Evolutionary conservation across 2,888 invertebrate genomes (phyloP).

Genomic region (Temnothorax ravouxi): DNA sequence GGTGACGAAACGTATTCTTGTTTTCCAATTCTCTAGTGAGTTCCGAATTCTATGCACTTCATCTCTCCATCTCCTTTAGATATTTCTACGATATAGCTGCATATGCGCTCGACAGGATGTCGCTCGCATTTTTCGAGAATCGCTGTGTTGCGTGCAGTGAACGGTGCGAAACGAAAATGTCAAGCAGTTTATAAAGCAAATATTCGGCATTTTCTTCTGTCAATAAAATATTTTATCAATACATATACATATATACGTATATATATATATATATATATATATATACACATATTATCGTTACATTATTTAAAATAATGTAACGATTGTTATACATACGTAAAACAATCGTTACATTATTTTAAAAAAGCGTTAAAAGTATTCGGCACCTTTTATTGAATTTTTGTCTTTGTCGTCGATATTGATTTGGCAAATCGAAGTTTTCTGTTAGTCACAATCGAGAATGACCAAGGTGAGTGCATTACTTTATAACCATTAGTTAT

Average conservation of each 20-base stretch:
- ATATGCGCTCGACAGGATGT: slow-evolving; percentile 35
- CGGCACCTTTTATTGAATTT: background rate
- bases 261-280: no score
- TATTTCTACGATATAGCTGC: slow-evolving; percentile 9
- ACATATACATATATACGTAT: background rate
- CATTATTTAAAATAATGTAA: no score
- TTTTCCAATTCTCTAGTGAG: slow-evolving; percentile 66
- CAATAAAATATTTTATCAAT: slow-evolving; percentile 8
- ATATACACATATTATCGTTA: background rate
- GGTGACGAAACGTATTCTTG: slow-evolving; percentile 58
- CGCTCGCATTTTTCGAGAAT: slow-evolving; percentile 27
- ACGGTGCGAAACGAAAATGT: slow-evolving; percentile 19
- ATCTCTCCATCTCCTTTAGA: slow-evolving; percentile 22
- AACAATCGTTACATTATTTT: background rate
- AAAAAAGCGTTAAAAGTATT: background rate
- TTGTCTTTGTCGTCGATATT: background rate
- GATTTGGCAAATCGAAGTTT: slow-evolving; percentile 35
- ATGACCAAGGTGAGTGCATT: slow-evolving; percentile 8
- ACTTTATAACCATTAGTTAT: slow-evolving; percentile 55
- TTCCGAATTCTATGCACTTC: slow-evolving; percentile 61
- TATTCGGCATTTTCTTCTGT: slow-evolving; percentile 4
- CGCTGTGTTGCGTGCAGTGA: background rate
- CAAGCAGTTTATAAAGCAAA: slow-evolving; percentile 33
- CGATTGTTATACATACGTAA: no score
- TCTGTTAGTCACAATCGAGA: slow-evolving; percentile 22